phyloP scores from a whole-genome alignment of 1,140 invertebrate genomes.

The Scaptodrosophila lebanonensis region DNA sequence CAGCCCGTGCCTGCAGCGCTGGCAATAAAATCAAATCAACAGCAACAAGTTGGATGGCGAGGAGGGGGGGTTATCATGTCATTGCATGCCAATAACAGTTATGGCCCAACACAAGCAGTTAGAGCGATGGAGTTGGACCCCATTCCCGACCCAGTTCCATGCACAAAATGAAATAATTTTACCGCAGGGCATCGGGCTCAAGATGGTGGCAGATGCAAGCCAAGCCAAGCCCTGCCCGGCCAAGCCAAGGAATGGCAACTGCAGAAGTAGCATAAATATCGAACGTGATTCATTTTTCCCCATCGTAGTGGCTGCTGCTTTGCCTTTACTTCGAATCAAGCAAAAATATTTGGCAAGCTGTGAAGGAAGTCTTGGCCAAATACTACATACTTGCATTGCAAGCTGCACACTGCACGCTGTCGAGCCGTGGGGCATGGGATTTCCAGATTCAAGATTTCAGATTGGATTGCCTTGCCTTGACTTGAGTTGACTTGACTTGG shows the following conservation, averaged over 20 bases:
- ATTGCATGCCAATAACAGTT: conserved; percentile 16
- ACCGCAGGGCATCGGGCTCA: conserved; percentile 28
- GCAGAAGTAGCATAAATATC: conserved; percentile 28
- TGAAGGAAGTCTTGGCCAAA: too few species aligned
- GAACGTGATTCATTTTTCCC: conserved; percentile 50
- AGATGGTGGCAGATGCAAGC: conserved; percentile 9
- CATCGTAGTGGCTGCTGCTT: neutral
- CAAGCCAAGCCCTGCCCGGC: too few species aligned
- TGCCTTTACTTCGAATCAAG: conserved; percentile 52
- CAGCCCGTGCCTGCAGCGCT: neutral
- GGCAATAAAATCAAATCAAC: conserved; percentile 57
- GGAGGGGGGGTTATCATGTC: conserved; percentile 37
- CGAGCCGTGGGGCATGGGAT: too few species aligned
- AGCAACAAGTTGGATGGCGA: conserved; percentile 40
- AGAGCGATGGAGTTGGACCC: too few species aligned
- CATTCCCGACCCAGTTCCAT: neutral
- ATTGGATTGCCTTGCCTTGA: too few species aligned
- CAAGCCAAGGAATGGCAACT: conserved; percentile 9
- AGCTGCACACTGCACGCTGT: conserved; percentile 20
- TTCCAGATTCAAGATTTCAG: too few species aligned
- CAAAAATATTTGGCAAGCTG: conserved; percentile 58
- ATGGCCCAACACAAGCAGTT: too few species aligned
- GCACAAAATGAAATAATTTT: conserved; percentile 54
- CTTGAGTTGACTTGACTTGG: too few species aligned
- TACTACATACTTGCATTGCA: too few species aligned